Conservation (phyloP, 2,888 invertebrate species). For the Aphodius granarius region DNA sequence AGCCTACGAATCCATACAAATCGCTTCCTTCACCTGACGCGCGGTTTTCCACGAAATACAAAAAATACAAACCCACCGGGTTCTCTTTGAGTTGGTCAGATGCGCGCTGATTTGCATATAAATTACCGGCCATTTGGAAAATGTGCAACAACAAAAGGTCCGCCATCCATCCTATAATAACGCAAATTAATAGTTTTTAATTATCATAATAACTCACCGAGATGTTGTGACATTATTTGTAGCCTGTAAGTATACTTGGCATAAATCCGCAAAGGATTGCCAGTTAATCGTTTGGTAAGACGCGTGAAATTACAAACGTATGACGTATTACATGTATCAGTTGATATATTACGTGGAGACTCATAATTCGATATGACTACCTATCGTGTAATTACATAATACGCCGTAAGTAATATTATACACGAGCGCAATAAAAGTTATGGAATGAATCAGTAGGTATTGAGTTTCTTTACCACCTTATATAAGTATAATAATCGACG, state of each 20-base stretch:
- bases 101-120: neutral
- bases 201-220: neutral
- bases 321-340: neutral
- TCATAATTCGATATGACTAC: conserved; percentile 7
- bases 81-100: neutral
- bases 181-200: neutral
- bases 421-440: neutral
- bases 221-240: neutral
- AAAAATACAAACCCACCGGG: neutral
- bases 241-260: neutral
- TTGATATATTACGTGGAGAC: neutral
- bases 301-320: neutral
- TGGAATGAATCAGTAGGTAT: neutral
- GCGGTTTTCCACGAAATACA: neutral
- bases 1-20: neutral
- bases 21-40: neutral
- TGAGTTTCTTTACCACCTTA: too few relatives aligned
- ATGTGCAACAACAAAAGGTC: neutral
- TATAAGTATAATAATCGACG: too few relatives aligned
- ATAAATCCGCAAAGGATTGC: neutral
- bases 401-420: neutral
- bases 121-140: neutral
- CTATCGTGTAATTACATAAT: conserved; percentile 9
- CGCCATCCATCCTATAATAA: neutral
- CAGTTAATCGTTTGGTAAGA: neutral